Evolutionary conservation across 2,797 vertebrate species (phyloP), one percentile per base, ranked within the genome.

Genomic region (Sebastes nivosus): DNA sequence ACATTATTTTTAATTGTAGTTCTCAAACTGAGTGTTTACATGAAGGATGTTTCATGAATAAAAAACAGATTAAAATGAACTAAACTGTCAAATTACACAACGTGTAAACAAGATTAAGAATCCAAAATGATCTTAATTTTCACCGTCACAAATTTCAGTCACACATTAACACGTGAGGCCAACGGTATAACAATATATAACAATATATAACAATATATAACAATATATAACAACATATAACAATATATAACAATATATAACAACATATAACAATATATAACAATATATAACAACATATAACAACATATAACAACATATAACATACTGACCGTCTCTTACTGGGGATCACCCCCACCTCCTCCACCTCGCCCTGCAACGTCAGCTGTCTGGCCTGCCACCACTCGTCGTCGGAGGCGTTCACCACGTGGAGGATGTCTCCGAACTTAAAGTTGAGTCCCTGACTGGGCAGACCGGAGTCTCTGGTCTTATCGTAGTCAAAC

Each of bases 321-420:
- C 34, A 46, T 5, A 46, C 42, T 90, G 72, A 99, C 98, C 98
- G 96, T 86, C 97, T 97, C 93, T 99, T 99, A 95, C 98, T 99
- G 83, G 98, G 98, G 88, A 99, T 99, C 77, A 99, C 98, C n/a
- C 98, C 98, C 67, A 99, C 95, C 92, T 98, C 97, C 85, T 98
- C 97, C 84, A 95, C 96, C 92, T 98, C 98, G 1, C 98, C 98
- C 65, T 96, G 95, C 0, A 95, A 88, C 16, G 96, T 97, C 82
- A 99, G 97, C 92, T 98, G 98, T 8, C 98, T 92, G 5, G 98
- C 98, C 91, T 99, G 98, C 98, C 98, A 99, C 98, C 98, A 99
- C 87, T 99, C 98, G 72, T 99, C 98, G 46, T 99, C 98, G 0
- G 98, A 99, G 80, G 98, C 98, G 80, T 99, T 99, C 81, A 99